Base-by-base conservation (phyloP, 1,140 invertebrate species). In the Sinella curviseta region DNA sequence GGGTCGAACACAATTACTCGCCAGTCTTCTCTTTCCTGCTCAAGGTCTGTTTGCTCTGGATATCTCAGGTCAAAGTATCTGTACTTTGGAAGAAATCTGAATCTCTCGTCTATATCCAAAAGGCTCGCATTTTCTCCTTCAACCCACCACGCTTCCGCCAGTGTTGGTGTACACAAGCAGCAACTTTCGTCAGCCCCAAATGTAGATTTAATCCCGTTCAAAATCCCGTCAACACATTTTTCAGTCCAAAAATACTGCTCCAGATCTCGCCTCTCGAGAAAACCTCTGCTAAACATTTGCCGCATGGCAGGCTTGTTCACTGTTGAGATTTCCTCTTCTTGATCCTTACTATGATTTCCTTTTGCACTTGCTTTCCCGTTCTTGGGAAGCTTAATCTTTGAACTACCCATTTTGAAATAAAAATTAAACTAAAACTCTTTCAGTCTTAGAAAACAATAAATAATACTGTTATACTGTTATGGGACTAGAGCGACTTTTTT, bases 231-330 rank as follows among this genome's bases (percentile, higher is more conserved):
- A 16, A 83, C 76, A 57, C 80, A 82, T 80, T 83, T 80, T 3
- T 81, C 80, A 8, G 80, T 83, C 82, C 82, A 83, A 67, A 83
- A 83, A 80, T 83, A 83, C 33, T 83, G 82, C 60, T 83, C 82
- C 17, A 83, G 74, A 28, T 83, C 82, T 2, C 80, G 30, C 34
- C 82, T 36, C 36, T 83, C 82, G 1, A 39, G 20, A 48, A 82
- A 82, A 39, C 78, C 80, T 31, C 60, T 36, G 20, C 34, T 39
- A 39, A 81, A 81, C 80, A 81, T 81, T 36, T 35, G 55, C 31
- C 80, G 16, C 57, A 26, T 65, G 26, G 24, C 26, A 65, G 57
- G 16, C 57, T 65, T 65, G 57, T 65, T 20, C 20, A 20, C 39
- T 12, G 39, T 8, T 48, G 8, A 12, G 39, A 48, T 12, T 8